Base-by-base conservation (phyloP, 2,888 invertebrate genomes). In the Drosophila eohydei region DNA sequence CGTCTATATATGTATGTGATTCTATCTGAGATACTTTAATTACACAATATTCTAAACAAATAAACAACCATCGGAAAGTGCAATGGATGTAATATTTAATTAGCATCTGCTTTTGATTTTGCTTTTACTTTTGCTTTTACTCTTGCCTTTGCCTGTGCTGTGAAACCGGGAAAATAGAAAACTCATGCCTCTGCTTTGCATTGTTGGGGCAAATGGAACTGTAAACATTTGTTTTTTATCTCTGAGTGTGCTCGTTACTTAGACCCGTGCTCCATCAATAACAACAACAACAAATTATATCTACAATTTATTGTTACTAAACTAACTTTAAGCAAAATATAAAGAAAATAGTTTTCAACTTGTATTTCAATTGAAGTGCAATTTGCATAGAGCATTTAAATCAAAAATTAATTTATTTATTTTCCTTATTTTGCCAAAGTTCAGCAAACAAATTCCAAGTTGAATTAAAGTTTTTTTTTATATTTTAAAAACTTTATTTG, bases 181-280 rank as follows among this genome's bases (percentile, higher is more conserved):
- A 40, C 38, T 34, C 50, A 26, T 38, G 41, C 43, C 34, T 28
- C 38, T 64, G 44, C 51, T 71, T n/a, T 0, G 46, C 56, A 58
- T 74, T 75, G 64, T 55, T 46, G 34, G 30, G 36, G 14, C 50
- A 46, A 48, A 54, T 55, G 36, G 46, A 52, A 50, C 36, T 65
- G 78, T 61, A 77, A 72, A 75, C 59, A 75, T 57, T 76, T 64
- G 30, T 46, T 73, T 69, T 73, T 70, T 73, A 70, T 74, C 74
- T 65, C 8, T 36, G 50, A 65, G 44, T 74, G 51, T 65, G 65
- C 34, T 63, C 48, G 48, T 38, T 5, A 30, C 51, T 21, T 4
- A 30, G n/a, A 43, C 36, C 36, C 34, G 30, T 32, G 58, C 44
- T 26, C 21, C 14, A 54, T 34, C 5, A 40, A 28, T 2, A 70